A percentile compares a stretch with the other conserved stretches of the same genome.
Evolutionary conservation across 2,797 vertebrate genomes (phyloP).

Genomic region (Octomys mimax): DNA sequence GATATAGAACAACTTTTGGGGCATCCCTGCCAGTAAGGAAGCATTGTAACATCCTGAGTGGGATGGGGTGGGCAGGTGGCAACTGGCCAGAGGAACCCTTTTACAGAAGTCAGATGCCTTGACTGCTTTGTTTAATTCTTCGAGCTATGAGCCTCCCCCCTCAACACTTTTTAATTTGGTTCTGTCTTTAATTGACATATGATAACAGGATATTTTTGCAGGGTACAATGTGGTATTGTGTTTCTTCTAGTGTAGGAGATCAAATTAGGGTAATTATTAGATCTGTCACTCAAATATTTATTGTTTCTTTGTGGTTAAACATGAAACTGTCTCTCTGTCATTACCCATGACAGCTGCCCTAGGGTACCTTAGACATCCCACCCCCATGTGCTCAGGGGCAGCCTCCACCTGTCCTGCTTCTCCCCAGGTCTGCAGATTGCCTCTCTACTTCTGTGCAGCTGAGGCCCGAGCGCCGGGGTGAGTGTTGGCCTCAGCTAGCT

Average conservation of each 20-base stretch:
- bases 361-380: neutral
- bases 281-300: neutral
- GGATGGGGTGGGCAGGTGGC: neutral
- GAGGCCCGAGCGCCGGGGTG: neutral
- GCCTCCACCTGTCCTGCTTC: too few species aligned
- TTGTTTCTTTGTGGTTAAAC: neutral
- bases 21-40: neutral
- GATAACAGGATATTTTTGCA: neutral
- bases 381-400: too few species aligned
- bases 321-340: neutral
- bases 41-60: too few species aligned
- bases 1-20: too few species aligned
- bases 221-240: neutral
- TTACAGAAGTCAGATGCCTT: neutral
- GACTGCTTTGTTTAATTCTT: neutral
- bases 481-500: neutral
- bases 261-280: neutral
- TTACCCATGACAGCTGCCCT: too few species aligned
- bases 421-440: neutral
- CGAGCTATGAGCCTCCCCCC: neutral
- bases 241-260: too few species aligned
- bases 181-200: neutral
- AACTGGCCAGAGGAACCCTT: neutral
- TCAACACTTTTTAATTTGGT: neutral
- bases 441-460: neutral